Percentiles rank a stretch among this genome's conserved stretches.
Evolutionary conservation across 1,140 invertebrate species (phyloP).

Genomic region (Leptonema lineaticorne): DNA sequence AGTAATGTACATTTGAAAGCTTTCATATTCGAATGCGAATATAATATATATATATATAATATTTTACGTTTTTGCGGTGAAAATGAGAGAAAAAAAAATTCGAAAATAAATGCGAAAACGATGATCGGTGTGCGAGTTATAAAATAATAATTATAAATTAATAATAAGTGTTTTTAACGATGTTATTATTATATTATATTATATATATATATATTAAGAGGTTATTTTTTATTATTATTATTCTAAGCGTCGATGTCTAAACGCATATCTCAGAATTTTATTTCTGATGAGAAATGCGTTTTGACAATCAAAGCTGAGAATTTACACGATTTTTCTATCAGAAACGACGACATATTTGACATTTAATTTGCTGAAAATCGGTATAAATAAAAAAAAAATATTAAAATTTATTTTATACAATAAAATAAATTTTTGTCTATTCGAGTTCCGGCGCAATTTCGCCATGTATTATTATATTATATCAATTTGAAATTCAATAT

Average conservation of each 20-base stretch:
- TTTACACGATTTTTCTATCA: background rate
- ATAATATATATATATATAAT: no score
- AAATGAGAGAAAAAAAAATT: background rate
- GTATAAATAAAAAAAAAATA: background rate
- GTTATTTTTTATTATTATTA: background rate
- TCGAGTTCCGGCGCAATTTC: no score
- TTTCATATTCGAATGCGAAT: no score
- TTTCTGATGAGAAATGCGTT: conserved; percentile 36
- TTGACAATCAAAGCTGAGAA: conserved; percentile 39
- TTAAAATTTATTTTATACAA: background rate
- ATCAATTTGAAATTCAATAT: background rate
- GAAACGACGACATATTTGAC: background rate
- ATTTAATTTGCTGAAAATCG: background rate
- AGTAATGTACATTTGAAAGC: no score
- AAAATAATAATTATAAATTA: background rate
- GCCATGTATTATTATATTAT: background rate
- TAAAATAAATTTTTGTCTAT: no score
- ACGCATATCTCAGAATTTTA: conserved; percentile 32
- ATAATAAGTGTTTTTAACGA: background rate
- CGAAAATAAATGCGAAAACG: background rate
- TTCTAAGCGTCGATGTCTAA: conserved; percentile 36
- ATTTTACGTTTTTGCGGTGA: background rate
- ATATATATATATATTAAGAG: background rate
- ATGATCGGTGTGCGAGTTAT: background rate
- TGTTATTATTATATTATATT: background rate